Evolutionary conservation across 2,888 invertebrate species (phyloP).

Genomic region (Trachelus stipa): DNA sequence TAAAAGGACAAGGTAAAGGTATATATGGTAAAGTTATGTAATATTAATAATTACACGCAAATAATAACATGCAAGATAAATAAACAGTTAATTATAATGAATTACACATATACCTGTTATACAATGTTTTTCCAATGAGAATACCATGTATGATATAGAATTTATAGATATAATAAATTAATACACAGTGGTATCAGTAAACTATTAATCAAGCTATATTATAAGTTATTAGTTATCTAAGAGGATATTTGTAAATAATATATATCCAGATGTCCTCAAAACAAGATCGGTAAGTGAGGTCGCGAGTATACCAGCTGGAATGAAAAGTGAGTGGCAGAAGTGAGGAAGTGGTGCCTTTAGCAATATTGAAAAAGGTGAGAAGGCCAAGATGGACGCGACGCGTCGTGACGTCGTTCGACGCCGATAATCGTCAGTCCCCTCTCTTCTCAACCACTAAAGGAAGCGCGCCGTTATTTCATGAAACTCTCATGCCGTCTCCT

Average conservation of each 20-base stretch:
- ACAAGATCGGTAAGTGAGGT: not conserved
- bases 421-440: constrained; percentile 27
- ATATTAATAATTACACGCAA: not conserved
- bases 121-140: not conserved
- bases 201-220: too few species aligned
- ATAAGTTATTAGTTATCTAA: too few species aligned
- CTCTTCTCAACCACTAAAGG: constrained; percentile 22
- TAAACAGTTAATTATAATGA: not conserved
- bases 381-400: constrained; percentile 20
- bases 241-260: too few species aligned
- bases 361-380: not conserved
- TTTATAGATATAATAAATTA: not conserved
- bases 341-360: not conserved
- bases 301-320: not conserved
- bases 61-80: not conserved
- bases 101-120: not conserved
- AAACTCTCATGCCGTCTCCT: constrained; percentile 32
- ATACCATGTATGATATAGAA: not conserved
- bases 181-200: not conserved
- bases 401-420: constrained; percentile 25
- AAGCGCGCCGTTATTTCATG: constrained; percentile 48
- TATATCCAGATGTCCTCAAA: too few species aligned
- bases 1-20: not conserved
- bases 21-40: not conserved
- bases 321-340: not conserved